phyloP scores from a whole-genome alignment of 2,113 vertebrate genomes.

The Tapirus terrestris region DNA sequence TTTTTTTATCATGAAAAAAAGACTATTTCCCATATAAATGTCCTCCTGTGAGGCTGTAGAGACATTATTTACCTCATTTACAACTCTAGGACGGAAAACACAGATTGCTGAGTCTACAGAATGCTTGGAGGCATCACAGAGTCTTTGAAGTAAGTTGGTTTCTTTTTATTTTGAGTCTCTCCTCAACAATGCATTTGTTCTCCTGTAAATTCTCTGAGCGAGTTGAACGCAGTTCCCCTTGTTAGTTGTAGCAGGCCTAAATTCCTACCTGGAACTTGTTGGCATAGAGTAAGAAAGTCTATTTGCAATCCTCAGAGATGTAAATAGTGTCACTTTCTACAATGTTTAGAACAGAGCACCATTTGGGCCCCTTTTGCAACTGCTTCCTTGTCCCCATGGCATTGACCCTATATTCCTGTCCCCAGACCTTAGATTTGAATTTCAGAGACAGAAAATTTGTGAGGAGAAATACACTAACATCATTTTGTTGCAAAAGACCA shows the following conservation, averaged over 20 bases:
- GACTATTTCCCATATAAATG: neutral
- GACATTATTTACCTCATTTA: neutral
- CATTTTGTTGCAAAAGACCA: neutral
- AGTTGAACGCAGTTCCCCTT: neutral
- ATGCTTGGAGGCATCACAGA: neutral
- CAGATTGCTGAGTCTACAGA: neutral
- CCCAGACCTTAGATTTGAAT: neutral
- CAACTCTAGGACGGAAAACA: neutral
- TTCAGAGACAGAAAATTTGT: neutral
- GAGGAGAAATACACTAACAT: neutral
- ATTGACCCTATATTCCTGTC: neutral
- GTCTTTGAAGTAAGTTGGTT: neutral
- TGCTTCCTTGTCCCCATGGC: neutral
- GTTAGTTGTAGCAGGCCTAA: neutral
- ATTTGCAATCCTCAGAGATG: neutral
- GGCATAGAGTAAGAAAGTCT: neutral
- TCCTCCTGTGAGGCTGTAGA: neutral
- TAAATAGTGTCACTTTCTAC: neutral
- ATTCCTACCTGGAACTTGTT: neutral
- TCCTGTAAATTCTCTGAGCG: neutral
- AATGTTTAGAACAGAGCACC: neutral
- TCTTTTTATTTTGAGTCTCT: conserved; percentile 22
- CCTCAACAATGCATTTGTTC: neutral
- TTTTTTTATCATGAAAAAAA: neutral
- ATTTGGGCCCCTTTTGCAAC: neutral